Base-by-base conservation (phyloP, 2,797 vertebrate genomes). In the Catostomus latipinnis region DNA sequence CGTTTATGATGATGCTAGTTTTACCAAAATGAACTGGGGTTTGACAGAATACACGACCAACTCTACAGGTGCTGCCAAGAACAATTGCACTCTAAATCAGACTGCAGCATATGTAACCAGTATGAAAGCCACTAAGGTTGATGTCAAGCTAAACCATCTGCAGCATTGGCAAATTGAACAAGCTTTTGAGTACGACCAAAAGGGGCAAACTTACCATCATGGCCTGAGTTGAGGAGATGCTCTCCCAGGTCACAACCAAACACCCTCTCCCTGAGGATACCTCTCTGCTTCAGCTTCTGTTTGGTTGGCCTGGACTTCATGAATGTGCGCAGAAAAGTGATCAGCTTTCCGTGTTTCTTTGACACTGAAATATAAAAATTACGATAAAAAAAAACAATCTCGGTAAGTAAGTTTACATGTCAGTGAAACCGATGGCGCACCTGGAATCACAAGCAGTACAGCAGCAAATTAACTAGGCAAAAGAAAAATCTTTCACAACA, bases 231-330 rank as follows among this genome's bases (percentile, higher is more conserved):
- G 86, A 99, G 96, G 60, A 99, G 97, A 85, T 99, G 98, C 78
- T 99, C 98, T 68, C 98, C 98, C 54, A 99, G 93, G 92, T 99
- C 98, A 76, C 98, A 99, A 85, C 98, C 98, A 6, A 99, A 99
- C 83, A 99, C 98, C 84, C 98, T 94, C 92, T 99, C 98, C 88
- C 96, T 95, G 89, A 99, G 96, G 94, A 99, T 99, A 83, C 98
- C 98, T 46, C 98, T 91, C 91, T 99, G 98, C 85, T 98, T 99
- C 93, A 99, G 94, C 83, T 99, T 99, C 95, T 99, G 98, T 61
- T 99, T 99, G 0, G 96, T 98, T 86, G 98, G 98, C 77, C 98
- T 93, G 90, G 98, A 99, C 97, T 99, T 98, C 98, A 99, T 99
- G 97, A 99, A 99, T 94, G 96, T 96, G 70, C 98, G 80, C 8